Evolutionary conservation across 2,888 invertebrate species (phyloP).

Genomic region (Drosophila diplacantha): DNA sequence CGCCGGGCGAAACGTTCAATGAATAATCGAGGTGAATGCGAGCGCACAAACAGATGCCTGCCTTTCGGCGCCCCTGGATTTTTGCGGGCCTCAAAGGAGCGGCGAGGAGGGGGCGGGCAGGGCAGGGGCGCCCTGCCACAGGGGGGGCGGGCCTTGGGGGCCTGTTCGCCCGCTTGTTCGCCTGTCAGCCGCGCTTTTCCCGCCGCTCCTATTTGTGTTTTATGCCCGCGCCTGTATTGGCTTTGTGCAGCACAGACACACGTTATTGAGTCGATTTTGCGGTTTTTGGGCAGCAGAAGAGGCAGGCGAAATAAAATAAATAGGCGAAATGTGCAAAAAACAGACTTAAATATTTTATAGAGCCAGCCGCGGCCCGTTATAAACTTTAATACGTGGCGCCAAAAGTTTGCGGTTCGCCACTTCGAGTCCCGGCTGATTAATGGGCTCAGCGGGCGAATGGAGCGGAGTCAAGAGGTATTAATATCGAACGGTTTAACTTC

Average conservation of each 20-base stretch:
- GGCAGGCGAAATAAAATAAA: slow-evolving; percentile 31
- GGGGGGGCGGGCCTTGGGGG: not conserved
- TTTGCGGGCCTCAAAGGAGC: not conserved
- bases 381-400: slow-evolving; percentile 22
- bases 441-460: slow-evolving; percentile 18
- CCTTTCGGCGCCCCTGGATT: slow-evolving; percentile 40
- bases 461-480: slow-evolving; percentile 12
- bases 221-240: slow-evolving; percentile 15
- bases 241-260: slow-evolving; percentile 7
- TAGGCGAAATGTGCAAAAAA: slow-evolving; percentile 32
- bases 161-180: slow-evolving; percentile 23
- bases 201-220: slow-evolving; percentile 32
- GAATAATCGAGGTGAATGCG: slow-evolving; percentile 53
- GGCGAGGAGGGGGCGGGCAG: not conserved
- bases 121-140: no score
- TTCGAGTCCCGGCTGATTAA: slow-evolving; percentile 20
- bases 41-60: slow-evolving; percentile 55
- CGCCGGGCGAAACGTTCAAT: slow-evolving; percentile 55
- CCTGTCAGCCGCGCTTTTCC: slow-evolving; percentile 39
- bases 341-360: slow-evolving; percentile 48
- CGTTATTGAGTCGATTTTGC: slow-evolving; percentile 65
- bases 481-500: slow-evolving; percentile 1
- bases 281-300: slow-evolving; percentile 58
- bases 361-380: slow-evolving; percentile 12
- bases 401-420: slow-evolving; percentile 29